Conservation (phyloP, 2,888 invertebrate genomes). For the Leptura quadrifasciata region DNA sequence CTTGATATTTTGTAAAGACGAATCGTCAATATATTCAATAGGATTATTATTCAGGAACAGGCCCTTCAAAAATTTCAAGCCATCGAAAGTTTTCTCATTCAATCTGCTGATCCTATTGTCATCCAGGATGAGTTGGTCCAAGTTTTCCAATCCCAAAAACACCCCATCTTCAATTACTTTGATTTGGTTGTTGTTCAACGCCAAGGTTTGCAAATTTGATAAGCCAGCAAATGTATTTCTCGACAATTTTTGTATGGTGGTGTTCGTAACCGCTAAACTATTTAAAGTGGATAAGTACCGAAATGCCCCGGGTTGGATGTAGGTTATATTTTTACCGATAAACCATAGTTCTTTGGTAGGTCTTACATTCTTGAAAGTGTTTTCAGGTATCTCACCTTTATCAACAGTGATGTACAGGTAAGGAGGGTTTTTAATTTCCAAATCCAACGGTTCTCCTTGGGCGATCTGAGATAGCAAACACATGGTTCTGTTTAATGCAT, state of each 20-base stretch:
- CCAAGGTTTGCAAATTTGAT: slow-evolving; percentile 12
- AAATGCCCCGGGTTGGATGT: slow-evolving; percentile 48
- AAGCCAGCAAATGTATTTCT: slow-evolving; percentile 23
- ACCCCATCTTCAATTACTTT: slow-evolving; percentile 22
- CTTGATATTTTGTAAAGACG: slow-evolving; percentile 12
- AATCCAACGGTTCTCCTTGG: slow-evolving; percentile 15
- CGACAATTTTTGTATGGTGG: slow-evolving; percentile 25
- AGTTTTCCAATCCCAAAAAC: slow-evolving; percentile 25
- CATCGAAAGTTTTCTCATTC: slow-evolving; percentile 28
- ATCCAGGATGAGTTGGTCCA: slow-evolving; percentile 31
- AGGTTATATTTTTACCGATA: slow-evolving; percentile 45
- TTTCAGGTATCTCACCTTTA: slow-evolving; percentile 45
- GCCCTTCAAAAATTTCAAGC: slow-evolving; percentile 22
- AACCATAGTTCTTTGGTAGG: slow-evolving; percentile 43
- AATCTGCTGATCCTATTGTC: slow-evolving; percentile 32
- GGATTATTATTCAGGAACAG: slow-evolving; percentile 23
- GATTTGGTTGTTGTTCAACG: slow-evolving; percentile 24
- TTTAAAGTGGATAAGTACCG: slow-evolving; percentile 31
- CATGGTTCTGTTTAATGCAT: slow-evolving; percentile 18
- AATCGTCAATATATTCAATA: slow-evolving; percentile 30
- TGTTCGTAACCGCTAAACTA: slow-evolving; percentile 44
- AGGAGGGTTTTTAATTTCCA: not conserved
- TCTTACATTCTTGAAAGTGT: slow-evolving; percentile 38
- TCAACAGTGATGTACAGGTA: slow-evolving; percentile 42
- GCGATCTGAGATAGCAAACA: not conserved